Conservation (phyloP, 2,888 invertebrate genomes). For the Poecilus cupreus region DNA sequence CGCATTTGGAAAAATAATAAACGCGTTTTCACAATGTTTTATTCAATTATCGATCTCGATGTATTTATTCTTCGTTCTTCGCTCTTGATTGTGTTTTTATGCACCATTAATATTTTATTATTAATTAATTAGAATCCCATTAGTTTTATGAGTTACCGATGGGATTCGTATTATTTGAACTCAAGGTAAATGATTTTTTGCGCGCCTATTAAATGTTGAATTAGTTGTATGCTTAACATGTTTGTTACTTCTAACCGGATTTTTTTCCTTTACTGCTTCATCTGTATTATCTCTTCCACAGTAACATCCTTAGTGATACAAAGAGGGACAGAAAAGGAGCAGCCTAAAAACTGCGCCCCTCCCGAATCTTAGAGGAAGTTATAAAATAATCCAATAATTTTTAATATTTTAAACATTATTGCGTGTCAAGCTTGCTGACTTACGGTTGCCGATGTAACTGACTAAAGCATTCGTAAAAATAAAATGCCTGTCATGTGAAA, state of each 20-base stretch:
- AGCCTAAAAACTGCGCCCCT: neutral
- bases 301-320: neutral
- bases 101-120: constrained; percentile 20
- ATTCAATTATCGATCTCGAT: constrained; percentile 3
- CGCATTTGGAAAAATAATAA: neutral
- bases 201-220: constrained; percentile 11
- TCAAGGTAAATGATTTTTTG: constrained; percentile 32
- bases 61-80: neutral
- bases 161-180: constrained; percentile 12
- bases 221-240: constrained; percentile 11
- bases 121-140: constrained; percentile 36
- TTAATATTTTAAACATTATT: constrained; percentile 10
- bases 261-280: constrained; percentile 8
- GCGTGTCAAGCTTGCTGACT: neutral
- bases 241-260: constrained; percentile 28
- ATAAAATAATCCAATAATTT: neutral
- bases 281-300: neutral
- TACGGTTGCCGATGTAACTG: neutral
- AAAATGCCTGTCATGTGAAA: constrained; percentile 34
- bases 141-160: constrained; percentile 23
- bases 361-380: neutral
- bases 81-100: neutral
- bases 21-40: constrained; percentile 11
- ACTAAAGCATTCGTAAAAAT: constrained; percentile 8
- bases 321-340: constrained; percentile 29